phyloP scores from a whole-genome alignment of 1,140 invertebrate genomes.

The Hydropsyche tenuis region DNA sequence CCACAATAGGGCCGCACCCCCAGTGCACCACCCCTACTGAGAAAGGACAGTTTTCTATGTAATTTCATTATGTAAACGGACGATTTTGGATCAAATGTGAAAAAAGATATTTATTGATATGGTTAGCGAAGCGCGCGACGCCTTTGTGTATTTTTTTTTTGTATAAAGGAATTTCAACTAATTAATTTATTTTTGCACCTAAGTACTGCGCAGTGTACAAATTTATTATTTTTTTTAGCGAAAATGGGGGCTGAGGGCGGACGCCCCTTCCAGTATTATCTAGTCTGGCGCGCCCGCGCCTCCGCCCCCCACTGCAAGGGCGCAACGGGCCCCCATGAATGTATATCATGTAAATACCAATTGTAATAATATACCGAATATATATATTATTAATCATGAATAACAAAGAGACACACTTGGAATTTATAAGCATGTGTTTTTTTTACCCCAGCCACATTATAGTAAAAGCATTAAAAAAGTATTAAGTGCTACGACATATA shows the following conservation, averaged over 20 bases:
- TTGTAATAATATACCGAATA: conserved; percentile 20
- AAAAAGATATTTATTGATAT: too few relatives aligned
- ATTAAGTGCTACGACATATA: too few relatives aligned
- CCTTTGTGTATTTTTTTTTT: conserved; percentile 36
- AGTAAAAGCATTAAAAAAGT: too few relatives aligned
- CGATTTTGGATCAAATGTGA: conserved; percentile 36
- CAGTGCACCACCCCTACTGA: conserved; percentile 53
- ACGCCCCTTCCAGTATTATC: conserved; percentile 62
- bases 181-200: conserved; percentile 49
- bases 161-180: conserved; percentile 44
- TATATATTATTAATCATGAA: conserved; percentile 10
- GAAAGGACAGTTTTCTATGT: conserved; percentile 21
- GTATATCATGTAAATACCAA: conserved; percentile 45
- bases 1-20: conserved; percentile 57
- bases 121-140: conserved; percentile 29
- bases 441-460: background rate
- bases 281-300: conserved; percentile 58
- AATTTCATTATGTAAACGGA: conserved; percentile 16
- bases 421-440: conserved; percentile 18
- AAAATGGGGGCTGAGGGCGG: conserved; percentile 12
- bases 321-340: conserved; percentile 17
- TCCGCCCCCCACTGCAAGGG: conserved; percentile 38
- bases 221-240: conserved; percentile 11
- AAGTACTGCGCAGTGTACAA: conserved; percentile 43
- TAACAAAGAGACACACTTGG: conserved; percentile 27